These are phyloP conservation scores for Donacobius atricapilla DNA, from an alignment of 2,113 vertebrate species.

Conservation along the genomic window DNA sequence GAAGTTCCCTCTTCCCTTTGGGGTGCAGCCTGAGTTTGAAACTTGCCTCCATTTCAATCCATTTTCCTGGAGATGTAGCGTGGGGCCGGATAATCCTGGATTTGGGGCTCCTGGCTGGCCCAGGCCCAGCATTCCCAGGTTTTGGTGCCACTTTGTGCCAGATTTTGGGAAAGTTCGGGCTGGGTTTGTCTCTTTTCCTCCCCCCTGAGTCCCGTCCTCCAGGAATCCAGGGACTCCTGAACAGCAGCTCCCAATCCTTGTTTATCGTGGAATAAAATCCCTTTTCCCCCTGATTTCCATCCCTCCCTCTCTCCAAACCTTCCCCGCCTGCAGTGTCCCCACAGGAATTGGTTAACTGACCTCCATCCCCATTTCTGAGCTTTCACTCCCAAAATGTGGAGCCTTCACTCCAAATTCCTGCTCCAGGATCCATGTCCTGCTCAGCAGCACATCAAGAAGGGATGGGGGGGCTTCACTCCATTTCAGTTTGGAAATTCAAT, in stretches of 20 bases:
- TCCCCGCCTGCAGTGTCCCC: background rate
- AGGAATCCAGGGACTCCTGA: background rate
- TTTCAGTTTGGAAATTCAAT: background rate
- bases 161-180: accelerated
- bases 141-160: accelerated
- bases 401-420: accelerated
- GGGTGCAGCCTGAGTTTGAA: background rate
- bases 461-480: accelerated
- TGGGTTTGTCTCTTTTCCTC: accelerated
- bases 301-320: background rate
- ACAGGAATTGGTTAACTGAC: accelerated
- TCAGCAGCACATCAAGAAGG: background rate
- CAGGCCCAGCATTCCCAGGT: background rate
- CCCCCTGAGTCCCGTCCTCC: accelerated
- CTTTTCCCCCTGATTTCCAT: background rate
- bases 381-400: background rate
- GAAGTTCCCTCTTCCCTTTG: background rate
- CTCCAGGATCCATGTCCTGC: background rate
- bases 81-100: accelerated
- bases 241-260: accelerated
- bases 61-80: accelerated
- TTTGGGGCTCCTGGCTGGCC: background rate
- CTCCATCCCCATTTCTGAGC: background rate
- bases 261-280: background rate
- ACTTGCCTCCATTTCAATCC: accelerated